These are phyloP conservation scores for Sternarchorhynchus goeldii DNA, from an alignment of 2,797 vertebrate genomes.

Conservation along the genomic window DNA sequence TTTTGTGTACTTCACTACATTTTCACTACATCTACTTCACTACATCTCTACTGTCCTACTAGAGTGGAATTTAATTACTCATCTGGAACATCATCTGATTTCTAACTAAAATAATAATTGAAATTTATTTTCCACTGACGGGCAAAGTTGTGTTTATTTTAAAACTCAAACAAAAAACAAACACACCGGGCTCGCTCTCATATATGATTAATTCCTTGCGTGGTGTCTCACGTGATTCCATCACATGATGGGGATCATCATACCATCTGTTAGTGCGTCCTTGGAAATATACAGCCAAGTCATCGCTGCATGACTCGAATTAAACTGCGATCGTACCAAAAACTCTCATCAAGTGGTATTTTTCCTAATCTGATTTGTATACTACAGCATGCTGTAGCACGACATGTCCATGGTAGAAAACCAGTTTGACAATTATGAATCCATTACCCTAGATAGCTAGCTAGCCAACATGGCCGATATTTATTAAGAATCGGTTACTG, in stretches of 20 bases:
- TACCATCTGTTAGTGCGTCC: conserved; percentile 53
- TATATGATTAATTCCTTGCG: conserved; percentile 22
- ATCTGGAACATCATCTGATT: no score
- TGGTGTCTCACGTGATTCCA: conserved; percentile 63
- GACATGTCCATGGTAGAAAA: no score
- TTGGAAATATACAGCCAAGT: neutral
- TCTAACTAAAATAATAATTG: no score
- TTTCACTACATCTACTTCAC: no score
- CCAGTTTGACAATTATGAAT: no score
- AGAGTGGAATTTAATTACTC: no score
- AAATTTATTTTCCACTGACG: no score
- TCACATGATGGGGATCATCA: conserved; percentile 67
- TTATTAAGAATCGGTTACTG: no score
- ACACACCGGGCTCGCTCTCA: conserved; percentile 9
- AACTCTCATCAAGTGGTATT: neutral
- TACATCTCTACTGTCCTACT: no score
- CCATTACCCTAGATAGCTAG: neutral
- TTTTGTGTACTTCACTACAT: no score
- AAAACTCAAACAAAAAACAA: neutral
- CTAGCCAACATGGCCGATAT: neutral
- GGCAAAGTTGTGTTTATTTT: no score
- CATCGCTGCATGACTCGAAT: neutral
- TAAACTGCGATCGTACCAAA: neutral
- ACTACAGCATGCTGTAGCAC: no score
- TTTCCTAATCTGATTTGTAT: neutral